Base-by-base conservation (phyloP, 53 echinoderm and acorn worm genomes). In the Mesocentrotus franciscanus region DNA sequence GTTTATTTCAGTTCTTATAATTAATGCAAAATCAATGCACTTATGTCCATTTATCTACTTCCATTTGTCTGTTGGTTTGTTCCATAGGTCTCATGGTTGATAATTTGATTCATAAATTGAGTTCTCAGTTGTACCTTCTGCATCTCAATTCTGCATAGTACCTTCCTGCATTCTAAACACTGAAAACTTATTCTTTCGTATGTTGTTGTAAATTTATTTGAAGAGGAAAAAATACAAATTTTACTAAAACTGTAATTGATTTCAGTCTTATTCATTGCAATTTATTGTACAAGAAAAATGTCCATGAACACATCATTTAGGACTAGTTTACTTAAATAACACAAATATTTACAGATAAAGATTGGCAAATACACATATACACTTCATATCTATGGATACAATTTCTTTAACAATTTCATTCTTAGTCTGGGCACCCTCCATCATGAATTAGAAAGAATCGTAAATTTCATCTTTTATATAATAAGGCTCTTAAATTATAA, bases 291-390 rank as follows among this genome's bases (percentile, higher is more conserved):
- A 87, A 87, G 87, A 87, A 57, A 36, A 84, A 26, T 87, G 59
- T 87, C 58, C 87, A 87, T 87, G 18, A 87, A 87, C 58, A n/a
- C 12, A 58, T 85, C 6, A 12, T 57, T 9, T n/a, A 58, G 87
- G 42, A 81, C 36, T 20, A 81, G 84, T 84, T 84, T n/a, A 85
- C 27, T 87, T 87, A 87, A 87, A 87, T 87, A 87, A 87, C 85
- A 85, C 59, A 87, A 56, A 13, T 87, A 87, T 87, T 56, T 87
- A 87, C 87, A 87, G 12, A 58, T 10, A 27, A 17, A 57, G n/a
- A 87, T 57, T 87, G 81, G 87, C 87, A 87, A 84, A 87, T 57
- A 87, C 57, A 87, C 27, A 87, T 57, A 58, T 87, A 58, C 87
- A 57, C 59, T 27, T 58, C 15, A 57, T 87, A 58, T 58, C 33